Percentiles rank a stretch among this genome's conserved stretches.
Evolutionary conservation across 2,888 invertebrate species (phyloP).

Genomic region (Diarsia dahlii): DNA sequence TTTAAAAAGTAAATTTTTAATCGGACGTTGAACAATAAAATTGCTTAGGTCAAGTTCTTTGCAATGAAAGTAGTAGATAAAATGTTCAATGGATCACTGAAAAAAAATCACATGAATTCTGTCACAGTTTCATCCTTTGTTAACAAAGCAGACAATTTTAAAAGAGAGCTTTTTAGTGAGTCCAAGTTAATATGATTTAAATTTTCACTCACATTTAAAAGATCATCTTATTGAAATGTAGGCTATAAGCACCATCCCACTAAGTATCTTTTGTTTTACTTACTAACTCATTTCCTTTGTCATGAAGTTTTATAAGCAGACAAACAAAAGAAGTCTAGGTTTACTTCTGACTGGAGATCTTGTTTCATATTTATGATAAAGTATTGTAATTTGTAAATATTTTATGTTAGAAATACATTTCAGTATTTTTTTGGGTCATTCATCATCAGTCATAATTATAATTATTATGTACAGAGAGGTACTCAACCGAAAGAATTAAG

Average conservation of each 20-base stretch:
- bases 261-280: not conserved
- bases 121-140: not conserved
- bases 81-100: not conserved
- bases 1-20: not conserved
- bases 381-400: not conserved
- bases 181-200: not conserved
- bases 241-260: not conserved
- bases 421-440: not conserved
- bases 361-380: not conserved
- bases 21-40: not conserved
- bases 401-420: not conserved
- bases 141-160: not conserved
- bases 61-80: not conserved
- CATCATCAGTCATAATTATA: not conserved
- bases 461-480: not conserved
- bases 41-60: not conserved
- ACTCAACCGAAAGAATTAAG: not conserved
- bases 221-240: not conserved
- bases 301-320: not conserved
- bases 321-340: conserved; percentile 10
- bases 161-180: not conserved
- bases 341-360: not conserved
- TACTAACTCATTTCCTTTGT: conserved; percentile 24
- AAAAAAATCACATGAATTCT: not conserved
- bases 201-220: not conserved